Evolutionary conservation across 1,140 invertebrate genomes (phyloP).

Genomic region (Lineus longissimus): DNA sequence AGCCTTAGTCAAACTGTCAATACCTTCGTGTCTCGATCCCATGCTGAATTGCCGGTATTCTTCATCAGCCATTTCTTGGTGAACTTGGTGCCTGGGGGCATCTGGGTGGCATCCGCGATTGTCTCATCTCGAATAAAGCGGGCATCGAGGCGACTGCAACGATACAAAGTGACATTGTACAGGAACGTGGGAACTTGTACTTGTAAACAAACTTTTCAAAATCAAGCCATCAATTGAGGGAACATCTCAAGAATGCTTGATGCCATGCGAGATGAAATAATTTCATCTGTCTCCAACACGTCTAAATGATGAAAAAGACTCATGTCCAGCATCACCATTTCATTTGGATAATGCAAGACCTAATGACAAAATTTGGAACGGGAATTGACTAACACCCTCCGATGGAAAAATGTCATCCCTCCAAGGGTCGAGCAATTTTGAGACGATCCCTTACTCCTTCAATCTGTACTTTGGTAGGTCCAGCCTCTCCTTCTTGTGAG

Average conservation of each 20-base stretch:
- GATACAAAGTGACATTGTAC: constrained; percentile 4
- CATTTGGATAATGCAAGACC: too few species aligned
- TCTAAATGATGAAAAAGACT: too few species aligned
- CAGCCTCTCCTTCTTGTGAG: constrained; percentile 26
- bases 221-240: too few species aligned
- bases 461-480: constrained; percentile 12
- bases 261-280: too few species aligned
- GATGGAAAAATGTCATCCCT: too few species aligned
- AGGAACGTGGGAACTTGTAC: not conserved
- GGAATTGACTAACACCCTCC: too few species aligned
- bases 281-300: too few species aligned
- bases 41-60: constrained; percentile 45
- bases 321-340: too few species aligned
- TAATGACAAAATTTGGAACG: too few species aligned
- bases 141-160: constrained; percentile 22
- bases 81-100: constrained; percentile 41
- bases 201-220: too few species aligned
- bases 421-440: not conserved
- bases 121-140: constrained; percentile 46
- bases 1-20: too few species aligned
- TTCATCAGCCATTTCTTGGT: constrained; percentile 49
- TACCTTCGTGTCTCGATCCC: constrained; percentile 40
- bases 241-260: too few species aligned
- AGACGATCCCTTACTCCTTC: not conserved
- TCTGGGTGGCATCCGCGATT: constrained; percentile 39